Evolutionary conservation across 2,888 invertebrate species (phyloP), one percentile per base, ranked within the genome.

Genomic region (Dynastes hyllus): DNA sequence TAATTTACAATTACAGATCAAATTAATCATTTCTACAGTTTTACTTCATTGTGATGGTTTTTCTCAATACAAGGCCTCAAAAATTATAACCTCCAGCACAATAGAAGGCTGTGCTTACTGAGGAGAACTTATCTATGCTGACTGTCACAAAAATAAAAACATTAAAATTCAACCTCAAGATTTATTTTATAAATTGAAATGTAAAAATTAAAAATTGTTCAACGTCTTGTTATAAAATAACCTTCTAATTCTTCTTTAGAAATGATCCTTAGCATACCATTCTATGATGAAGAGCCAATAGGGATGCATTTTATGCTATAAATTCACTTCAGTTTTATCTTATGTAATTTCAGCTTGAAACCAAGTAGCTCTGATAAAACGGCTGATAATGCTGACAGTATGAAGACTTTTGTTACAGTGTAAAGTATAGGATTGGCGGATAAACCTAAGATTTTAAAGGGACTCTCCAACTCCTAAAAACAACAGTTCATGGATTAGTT

Each of bases 341-440:
- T 98, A 90, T 98, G 97, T 69, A 98, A 91, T 90, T 98, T 98
- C 80, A 98, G 91, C 90, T 98, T 98, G 89, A 98, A 98, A 76
- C 98, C 98, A 76, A 98, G 91, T 90, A 98, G 93, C 90, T 98
- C 98, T 2, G 98, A 98, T n/a, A 98, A 91, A 27, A 98, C 97
- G 4, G 98, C 98, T 0, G 98, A 98, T 71, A 98, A 92, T 1
- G 98, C 98, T 0, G 98, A 98, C 67, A 98, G 90, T 83, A 98
- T 95, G 5, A 98, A 96, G 76, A 98, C 96, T 90, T 98, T 98
- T 9, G 97, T 97, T 81, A 98, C 95, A 80, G 98, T 98, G 90
- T 98, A 98, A 77, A 98, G 91, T 88, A 98, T 96, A 73, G 98
- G 97, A 90, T 98, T 98, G 79, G 98, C 97, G 82, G 97, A 97